Evolutionary conservation across 1,140 invertebrate species (phyloP), one percentile per base, ranked within the genome.

Genomic region (Diorhabda elongata): DNA sequence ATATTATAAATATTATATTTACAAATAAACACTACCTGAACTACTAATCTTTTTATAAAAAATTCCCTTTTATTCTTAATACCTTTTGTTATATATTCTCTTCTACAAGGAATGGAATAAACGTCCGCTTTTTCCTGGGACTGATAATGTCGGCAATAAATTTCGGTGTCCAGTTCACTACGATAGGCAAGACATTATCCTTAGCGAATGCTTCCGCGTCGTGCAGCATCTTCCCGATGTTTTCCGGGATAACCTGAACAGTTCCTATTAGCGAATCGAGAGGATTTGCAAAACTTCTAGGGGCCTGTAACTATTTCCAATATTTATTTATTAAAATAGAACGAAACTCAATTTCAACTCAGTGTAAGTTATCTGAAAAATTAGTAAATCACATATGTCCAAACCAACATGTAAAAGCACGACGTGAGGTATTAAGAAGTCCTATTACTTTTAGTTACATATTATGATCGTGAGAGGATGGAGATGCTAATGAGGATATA

Each of bases 141-240:
- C 42, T n/a, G 52, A 67, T 60, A 44, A 67, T 11, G 11, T 67
- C 26, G 3, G 57, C 44, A 44, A 67, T 67, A 41, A 67, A 60
- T 11, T 67, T 67, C 5, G 65, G 65, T 3, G 57, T 67, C 11
- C 59, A 41, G 44, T 45, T 68, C 5, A 62, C 42, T 11, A 73
- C 65, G 4, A 73, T 58, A 0, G 72, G 72, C 26, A 67, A 61
- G 42, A 73, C 68, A 44, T 68, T 71, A 8, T 58, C 52, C 57
- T 68, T 73, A n/a, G 69, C 67, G 58, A 69, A 73, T 5, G 64
- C 44, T 61, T 73, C 69, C n/a, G 70, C 68, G 42, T 68, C 59
- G 5, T n/a, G 65, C 5, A 73, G 44, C 45, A 69, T 59, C 44
- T 58, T 73, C 6, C 56, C 64, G 41, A 73, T 69, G 58, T 61